phyloP scores from a whole-genome alignment of 2,797 vertebrate genomes.

The Mus caroli region DNA sequence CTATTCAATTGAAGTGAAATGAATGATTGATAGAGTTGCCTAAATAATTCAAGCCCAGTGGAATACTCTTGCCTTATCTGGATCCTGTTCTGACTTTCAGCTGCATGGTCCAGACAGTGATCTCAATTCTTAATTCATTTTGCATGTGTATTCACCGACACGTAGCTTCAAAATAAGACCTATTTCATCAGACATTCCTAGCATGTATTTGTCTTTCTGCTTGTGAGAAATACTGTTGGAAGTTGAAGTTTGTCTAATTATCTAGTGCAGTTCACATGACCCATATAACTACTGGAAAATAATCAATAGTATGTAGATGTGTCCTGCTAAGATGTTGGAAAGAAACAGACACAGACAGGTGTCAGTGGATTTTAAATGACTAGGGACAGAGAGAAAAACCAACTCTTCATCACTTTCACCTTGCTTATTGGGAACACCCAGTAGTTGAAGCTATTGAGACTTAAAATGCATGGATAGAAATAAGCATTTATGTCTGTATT shows the following conservation, averaged over 20 bases:
- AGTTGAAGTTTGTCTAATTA: neutral
- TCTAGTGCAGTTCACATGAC: constrained; percentile 11
- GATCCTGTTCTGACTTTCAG: constrained; percentile 45
- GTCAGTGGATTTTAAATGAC: constrained; percentile 42
- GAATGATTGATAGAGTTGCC: constrained; percentile 34
- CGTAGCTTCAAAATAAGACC: constrained; percentile 67
- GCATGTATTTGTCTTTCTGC: neutral
- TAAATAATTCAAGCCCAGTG: constrained; percentile 22
- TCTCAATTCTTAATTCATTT: constrained; percentile 76
- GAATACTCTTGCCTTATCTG: constrained; percentile 67
- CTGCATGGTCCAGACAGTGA: constrained; percentile 62
- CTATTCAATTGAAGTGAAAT: constrained; percentile 10
- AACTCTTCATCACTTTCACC: neutral
- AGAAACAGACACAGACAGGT: neutral
- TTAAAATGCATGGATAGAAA: neutral
- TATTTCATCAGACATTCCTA: constrained; percentile 52
- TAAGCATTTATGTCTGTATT: neutral
- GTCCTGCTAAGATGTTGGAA: constrained; percentile 1
- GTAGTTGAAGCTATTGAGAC: neutral
- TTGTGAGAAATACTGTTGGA: constrained; percentile 29
- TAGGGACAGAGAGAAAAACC: neutral
- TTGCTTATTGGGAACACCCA: neutral
- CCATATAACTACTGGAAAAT: constrained; percentile 4
- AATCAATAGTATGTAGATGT: neutral
- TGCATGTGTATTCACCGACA: constrained; percentile 61